phyloP scores from a whole-genome alignment of 2,888 invertebrate species.

The Brachynemurus nebulosus region DNA sequence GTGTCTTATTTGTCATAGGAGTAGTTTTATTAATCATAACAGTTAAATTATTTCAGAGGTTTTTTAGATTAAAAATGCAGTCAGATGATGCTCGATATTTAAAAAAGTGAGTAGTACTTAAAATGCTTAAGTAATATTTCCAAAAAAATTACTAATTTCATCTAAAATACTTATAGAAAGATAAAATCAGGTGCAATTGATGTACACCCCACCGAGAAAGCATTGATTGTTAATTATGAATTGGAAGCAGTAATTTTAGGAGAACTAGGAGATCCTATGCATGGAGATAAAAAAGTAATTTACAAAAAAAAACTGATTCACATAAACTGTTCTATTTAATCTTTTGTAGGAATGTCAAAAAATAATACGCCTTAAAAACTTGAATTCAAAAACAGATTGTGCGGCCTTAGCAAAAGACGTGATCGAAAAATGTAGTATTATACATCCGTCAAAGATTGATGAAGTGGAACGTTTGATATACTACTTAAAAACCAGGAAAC shows the following conservation, averaged over 20 bases:
- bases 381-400: conserved; percentile 68
- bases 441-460: conserved; percentile 63
- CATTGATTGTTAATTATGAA: conserved; percentile 75
- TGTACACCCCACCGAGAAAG: conserved; percentile 79
- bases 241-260: conserved; percentile 74
- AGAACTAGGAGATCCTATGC: conserved; percentile 62
- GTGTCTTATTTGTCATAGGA: not conserved
- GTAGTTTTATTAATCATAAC: not conserved
- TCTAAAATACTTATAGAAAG: conserved; percentile 36
- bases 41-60: not conserved
- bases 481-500: conserved; percentile 69
- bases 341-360: conserved; percentile 55
- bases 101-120: conserved; percentile 2
- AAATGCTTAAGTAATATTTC: not conserved
- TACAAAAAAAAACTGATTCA: not conserved
- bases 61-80: conserved; percentile 3
- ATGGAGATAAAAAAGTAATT: conserved; percentile 64
- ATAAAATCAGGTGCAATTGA: conserved; percentile 67
- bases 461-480: conserved; percentile 81
- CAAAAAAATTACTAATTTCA: not conserved
- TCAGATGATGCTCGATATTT: conserved; percentile 6
- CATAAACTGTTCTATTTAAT: conserved; percentile 7
- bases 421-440: conserved; percentile 70
- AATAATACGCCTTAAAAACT: conserved; percentile 65
- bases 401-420: conserved; percentile 68